A percentile compares a stretch with the other conserved stretches of the same genome.
Conservation (phyloP, 2,888 invertebrate genomes). For the Epinotia bilunana region DNA sequence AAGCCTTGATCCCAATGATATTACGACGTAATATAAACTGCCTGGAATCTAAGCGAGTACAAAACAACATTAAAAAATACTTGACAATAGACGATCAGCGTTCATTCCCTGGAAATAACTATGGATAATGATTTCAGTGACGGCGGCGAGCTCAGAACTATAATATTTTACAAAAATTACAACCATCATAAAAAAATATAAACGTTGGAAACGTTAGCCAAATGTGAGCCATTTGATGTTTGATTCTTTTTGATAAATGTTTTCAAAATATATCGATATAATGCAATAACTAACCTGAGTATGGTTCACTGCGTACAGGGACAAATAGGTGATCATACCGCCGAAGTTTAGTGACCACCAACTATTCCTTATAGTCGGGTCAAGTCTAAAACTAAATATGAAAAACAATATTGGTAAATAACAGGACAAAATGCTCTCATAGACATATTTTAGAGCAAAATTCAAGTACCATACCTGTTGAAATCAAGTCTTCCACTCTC, state of each 20-base stretch:
- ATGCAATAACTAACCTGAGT: constrained; percentile 82
- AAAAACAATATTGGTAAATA: constrained; percentile 7
- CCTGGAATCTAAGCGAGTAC: not conserved
- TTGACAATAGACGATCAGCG: not conserved
- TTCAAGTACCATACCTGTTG: constrained; percentile 78
- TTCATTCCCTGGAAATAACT: not conserved
- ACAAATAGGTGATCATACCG: constrained; percentile 91
- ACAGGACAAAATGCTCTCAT: not conserved
- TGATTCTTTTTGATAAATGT: not conserved
- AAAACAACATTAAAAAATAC: too few species aligned
- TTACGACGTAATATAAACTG: not conserved
- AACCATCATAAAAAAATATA: not conserved
- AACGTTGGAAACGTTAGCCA: not conserved
- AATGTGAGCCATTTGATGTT: not conserved
- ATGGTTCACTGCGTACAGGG: constrained; percentile 95
- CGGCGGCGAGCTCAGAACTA: not conserved
- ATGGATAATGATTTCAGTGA: not conserved
- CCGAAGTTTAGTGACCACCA: constrained; percentile 93
- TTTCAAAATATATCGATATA: not conserved
- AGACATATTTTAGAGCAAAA: not conserved
- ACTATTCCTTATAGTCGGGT: constrained; percentile 93
- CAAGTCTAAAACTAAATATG: constrained; percentile 86
- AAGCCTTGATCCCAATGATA: not conserved
- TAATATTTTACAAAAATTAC: not conserved
- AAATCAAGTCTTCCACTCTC: constrained; percentile 89